A percentile compares a stretch with the other conserved stretches of the same genome.
phyloP scores from a whole-genome alignment of 2,113 vertebrate species.

The Oreochromis aureus region DNA sequence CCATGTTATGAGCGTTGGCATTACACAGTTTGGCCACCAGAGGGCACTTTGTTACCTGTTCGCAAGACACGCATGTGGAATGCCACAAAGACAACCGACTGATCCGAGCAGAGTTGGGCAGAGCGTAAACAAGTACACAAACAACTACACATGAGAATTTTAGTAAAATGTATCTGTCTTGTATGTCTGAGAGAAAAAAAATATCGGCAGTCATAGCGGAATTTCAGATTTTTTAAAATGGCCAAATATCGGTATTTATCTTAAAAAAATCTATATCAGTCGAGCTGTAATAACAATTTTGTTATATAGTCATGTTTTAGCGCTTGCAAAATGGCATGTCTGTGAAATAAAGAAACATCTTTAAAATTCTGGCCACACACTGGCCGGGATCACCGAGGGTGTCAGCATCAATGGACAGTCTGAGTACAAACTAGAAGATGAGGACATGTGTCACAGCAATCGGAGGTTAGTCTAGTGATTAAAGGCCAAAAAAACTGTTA shows the following conservation, averaged over 20 bases:
- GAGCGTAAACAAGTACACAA: background rate
- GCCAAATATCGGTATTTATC: background rate
- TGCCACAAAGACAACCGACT: background rate
- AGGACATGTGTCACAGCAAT: too few relatives aligned
- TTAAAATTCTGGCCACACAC: background rate
- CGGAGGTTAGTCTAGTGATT: background rate
- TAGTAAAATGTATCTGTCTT: background rate
- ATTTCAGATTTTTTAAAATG: background rate
- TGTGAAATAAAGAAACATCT: background rate
- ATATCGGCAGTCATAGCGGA: accelerated
- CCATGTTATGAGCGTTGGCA: background rate
- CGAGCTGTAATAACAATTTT: background rate
- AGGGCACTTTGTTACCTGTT: background rate
- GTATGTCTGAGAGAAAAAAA: background rate
- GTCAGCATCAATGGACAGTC: background rate
- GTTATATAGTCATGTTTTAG: background rate
- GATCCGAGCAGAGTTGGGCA: background rate
- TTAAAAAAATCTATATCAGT: background rate
- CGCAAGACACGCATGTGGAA: background rate
- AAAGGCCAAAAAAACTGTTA: background rate
- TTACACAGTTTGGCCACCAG: background rate
- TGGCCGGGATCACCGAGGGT: background rate
- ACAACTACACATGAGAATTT: background rate
- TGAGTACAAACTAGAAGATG: too few relatives aligned
- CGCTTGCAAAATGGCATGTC: background rate